Conservation (phyloP, 2,113 vertebrate genomes). For the Lathamus discolor region DNA sequence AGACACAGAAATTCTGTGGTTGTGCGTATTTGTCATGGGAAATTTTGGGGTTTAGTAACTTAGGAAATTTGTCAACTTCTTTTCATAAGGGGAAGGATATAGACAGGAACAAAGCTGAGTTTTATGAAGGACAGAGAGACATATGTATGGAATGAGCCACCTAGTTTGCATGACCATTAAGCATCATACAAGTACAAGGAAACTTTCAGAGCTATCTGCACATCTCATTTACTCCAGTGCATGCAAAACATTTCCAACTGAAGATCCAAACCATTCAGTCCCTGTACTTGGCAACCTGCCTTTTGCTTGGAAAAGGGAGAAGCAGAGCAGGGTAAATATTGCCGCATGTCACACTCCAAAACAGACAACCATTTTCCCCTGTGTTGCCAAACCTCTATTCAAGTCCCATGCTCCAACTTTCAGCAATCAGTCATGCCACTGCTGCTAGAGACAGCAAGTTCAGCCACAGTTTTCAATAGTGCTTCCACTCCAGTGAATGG, state of each 20-base stretch:
- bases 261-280: conserved; percentile 14
- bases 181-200: not conserved
- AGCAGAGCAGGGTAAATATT: conserved; percentile 54
- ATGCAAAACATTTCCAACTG: not conserved
- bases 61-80: not conserved
- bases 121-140: not conserved
- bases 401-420: not conserved
- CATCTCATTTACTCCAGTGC: not conserved
- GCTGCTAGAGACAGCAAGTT: conserved; percentile 9
- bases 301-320: conserved; percentile 30
- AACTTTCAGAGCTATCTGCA: not conserved
- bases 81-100: not conserved
- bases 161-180: not conserved
- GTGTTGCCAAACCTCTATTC: conserved; percentile 40
- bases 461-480: not conserved
- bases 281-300: conserved; percentile 48
- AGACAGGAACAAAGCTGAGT: not conserved
- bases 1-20: not conserved
- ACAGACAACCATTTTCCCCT: conserved; percentile 25
- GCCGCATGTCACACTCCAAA: conserved; percentile 30
- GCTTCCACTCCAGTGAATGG: conserved; percentile 20
- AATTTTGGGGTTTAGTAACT: not conserved
- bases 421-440: conserved; percentile 11
- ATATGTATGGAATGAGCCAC: not conserved
- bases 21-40: not conserved